A percentile compares a stretch with the other conserved stretches of the same genome.
These are phyloP conservation scores for Caenorhabditis sp. DNA, from an alignment of 2,888 invertebrate genomes.

Conservation along the genomic window DNA sequence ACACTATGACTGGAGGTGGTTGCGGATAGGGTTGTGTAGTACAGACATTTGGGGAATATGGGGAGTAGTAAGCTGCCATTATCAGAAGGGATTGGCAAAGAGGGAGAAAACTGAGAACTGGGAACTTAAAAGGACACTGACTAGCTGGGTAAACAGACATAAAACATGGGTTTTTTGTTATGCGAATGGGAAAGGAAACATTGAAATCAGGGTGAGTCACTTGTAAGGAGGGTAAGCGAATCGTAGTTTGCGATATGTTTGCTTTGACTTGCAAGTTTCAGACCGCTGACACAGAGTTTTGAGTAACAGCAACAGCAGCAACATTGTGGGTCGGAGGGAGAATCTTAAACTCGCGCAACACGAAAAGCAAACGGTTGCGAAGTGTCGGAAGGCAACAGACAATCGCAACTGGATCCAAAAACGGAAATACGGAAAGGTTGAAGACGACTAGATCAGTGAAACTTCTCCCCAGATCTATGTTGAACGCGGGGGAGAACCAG, in stretches of 20 bases:
- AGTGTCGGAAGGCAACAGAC: slow-evolving; percentile 1
- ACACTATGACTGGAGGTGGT: slow-evolving; percentile 6
- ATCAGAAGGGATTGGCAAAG: background rate
- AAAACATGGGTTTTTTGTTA: too few species aligned
- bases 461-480: slow-evolving; percentile 6
- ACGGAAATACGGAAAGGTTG: background rate
- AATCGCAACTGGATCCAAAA: slow-evolving; percentile 14
- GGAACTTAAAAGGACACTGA: background rate
- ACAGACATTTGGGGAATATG: background rate
- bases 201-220: background rate
- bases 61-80: background rate
- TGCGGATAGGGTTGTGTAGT: background rate
- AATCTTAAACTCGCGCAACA: too few species aligned
- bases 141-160: background rate
- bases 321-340: too few species aligned
- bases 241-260: background rate
- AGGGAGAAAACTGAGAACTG: background rate
- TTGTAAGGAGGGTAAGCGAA: background rate
- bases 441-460: background rate
- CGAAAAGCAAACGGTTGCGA: background rate
- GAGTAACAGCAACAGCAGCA: too few species aligned
- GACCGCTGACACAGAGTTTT: too few species aligned
- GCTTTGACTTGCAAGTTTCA: too few species aligned
- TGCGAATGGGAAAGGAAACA: background rate
- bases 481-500: slow-evolving; percentile 8